Percentiles rank a stretch among this genome's conserved stretches.
Conservation (phyloP, 2,113 vertebrate species). For the Melanerpes formicivorus region DNA sequence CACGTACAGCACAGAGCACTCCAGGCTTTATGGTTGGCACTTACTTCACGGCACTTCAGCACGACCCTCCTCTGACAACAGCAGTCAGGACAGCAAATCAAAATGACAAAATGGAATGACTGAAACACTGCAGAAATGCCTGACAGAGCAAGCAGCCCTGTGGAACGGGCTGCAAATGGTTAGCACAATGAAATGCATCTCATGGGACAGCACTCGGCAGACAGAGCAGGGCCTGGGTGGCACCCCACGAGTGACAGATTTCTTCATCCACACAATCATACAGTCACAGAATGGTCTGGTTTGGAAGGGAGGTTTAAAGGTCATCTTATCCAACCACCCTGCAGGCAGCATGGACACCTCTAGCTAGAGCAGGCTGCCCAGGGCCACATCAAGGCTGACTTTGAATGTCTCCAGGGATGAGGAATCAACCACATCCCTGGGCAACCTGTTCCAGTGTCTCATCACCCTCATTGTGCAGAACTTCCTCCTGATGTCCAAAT, state of each 20-base stretch:
- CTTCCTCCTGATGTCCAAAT: no score
- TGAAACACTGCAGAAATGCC: conserved; percentile 59
- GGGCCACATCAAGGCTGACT: no score
- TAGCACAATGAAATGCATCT: not conserved
- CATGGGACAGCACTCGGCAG: not conserved
- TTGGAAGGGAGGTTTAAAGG: no score
- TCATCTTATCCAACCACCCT: no score
- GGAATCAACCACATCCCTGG: no score
- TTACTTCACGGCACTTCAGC: conserved; percentile 74
- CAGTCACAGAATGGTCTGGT: no score
- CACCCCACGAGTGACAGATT: not conserved
- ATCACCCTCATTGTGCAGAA: no score
- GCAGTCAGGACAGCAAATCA: conserved; percentile 74
- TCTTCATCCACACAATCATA: not conserved
- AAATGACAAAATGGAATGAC: conserved; percentile 75
- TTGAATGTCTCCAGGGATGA: no score
- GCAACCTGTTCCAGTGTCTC: no score
- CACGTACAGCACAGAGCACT: conserved; percentile 5
- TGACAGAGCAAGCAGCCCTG: conserved; percentile 12
- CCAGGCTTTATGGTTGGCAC: conserved; percentile 24
- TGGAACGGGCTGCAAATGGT: not conserved
- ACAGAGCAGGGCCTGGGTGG: not conserved
- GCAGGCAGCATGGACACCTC: no score
- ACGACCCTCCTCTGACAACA: conserved; percentile 76
- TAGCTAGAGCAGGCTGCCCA: no score